Conservation (phyloP, 2,888 invertebrate genomes). For the Pterobdella sp. region DNA sequence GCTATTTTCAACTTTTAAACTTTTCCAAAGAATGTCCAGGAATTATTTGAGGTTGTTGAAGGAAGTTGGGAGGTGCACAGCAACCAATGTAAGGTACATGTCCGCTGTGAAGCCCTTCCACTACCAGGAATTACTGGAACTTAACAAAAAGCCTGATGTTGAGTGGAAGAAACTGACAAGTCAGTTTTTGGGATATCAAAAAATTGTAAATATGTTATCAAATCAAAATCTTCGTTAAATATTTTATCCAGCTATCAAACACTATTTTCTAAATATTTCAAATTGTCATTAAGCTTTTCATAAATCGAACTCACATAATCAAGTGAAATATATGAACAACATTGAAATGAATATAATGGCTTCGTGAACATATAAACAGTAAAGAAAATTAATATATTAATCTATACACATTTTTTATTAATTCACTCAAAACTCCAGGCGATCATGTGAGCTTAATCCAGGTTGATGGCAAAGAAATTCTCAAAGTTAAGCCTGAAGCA, state of each 20-base stretch:
- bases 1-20: no score
- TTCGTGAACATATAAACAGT: no score
- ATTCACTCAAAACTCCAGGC: conserved; percentile 39
- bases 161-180: conserved; percentile 49
- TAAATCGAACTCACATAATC: not conserved
- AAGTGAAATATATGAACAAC: no score
- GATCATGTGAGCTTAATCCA: conserved; percentile 49
- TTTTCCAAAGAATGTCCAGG: not conserved
- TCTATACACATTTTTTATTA: not conserved
- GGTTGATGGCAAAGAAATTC: conserved; percentile 45
- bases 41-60: conserved; percentile 11
- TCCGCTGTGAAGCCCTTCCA: conserved; percentile 45
- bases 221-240: not conserved
- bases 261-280: not conserved
- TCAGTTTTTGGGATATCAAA: conserved; percentile 28
- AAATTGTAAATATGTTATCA: not conserved
- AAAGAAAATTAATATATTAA: no score
- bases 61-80: not conserved
- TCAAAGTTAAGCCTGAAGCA: conserved; percentile 47
- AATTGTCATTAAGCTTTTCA: not conserved
- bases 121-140: conserved; percentile 50
- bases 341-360: no score
- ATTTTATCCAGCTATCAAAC: not conserved
- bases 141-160: conserved; percentile 42
- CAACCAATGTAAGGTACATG: not conserved